Percentiles rank a stretch among this genome's conserved stretches.
phyloP scores from a whole-genome alignment of 2,888 invertebrate genomes.

The Masnerella sp. region DNA sequence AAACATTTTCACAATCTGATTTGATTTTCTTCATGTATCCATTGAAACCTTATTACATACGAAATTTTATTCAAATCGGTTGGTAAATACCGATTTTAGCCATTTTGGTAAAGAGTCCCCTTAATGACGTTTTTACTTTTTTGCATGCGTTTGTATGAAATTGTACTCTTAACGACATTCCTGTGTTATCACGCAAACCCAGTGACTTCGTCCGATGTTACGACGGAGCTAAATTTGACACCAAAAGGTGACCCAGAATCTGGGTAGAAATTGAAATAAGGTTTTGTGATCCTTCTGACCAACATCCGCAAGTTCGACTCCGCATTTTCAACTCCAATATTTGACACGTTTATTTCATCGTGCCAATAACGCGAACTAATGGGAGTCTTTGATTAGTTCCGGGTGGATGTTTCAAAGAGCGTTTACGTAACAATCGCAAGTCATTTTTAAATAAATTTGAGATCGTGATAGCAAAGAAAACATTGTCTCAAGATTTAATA shows the following conservation, averaged over 20 bases:
- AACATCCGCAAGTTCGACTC: constrained; percentile 24
- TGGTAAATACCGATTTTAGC: no score
- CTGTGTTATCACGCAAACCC: constrained; percentile 30
- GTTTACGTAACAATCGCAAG: constrained; percentile 38
- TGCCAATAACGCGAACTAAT: constrained; percentile 18
- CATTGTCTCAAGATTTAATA: constrained; percentile 38
- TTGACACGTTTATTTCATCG: constrained; percentile 28
- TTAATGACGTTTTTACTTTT: no score
- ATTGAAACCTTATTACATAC: no score
- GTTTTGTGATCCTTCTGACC: constrained; percentile 33
- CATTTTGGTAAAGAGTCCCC: no score
- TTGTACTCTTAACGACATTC: constrained; percentile 11
- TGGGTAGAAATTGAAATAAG: constrained; percentile 43
- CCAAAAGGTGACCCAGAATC: constrained; percentile 55
- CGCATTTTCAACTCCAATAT: constrained; percentile 15
- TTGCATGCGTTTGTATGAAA: no score
- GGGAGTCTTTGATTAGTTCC: constrained; percentile 33
- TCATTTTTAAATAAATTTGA: constrained; percentile 44
- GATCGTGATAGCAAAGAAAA: constrained; percentile 24
- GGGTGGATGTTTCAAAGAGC: constrained; percentile 9
- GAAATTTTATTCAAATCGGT: no score
- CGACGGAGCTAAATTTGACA: constrained; percentile 49
- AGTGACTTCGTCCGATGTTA: constrained; percentile 23
- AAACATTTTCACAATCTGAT: no score
- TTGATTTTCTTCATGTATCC: no score